Evolutionary conservation across 2,888 invertebrate species (phyloP), one percentile per base, ranked within the genome.

Genomic region (Actias luna): DNA sequence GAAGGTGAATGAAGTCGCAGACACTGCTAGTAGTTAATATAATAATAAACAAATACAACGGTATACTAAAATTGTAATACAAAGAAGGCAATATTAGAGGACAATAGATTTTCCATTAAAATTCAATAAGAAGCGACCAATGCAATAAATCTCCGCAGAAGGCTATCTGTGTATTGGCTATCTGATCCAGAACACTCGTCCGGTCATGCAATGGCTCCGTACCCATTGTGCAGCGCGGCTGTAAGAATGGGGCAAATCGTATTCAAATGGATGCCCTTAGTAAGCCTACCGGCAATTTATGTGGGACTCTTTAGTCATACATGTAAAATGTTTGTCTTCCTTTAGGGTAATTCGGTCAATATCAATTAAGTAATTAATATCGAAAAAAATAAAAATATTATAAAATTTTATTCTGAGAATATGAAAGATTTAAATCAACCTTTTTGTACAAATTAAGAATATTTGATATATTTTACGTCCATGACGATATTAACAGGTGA

Each of bases 71-170:
- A 71, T 75, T 70, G 72, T 76, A 72, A 70, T 65, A 60, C 67
- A 66, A 71, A 74, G 73, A 71, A 75, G 69, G 65, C 68, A 69
- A 68, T 72, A 67, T 60, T 67, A 63, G 66, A 69, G 79, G 81
- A 87, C 87, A 85, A 88, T 87, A 82, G 80, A 78, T 78, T 79
- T 82, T 79, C 82, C 80, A 86, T 91, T 90, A 89, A 89, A 88
- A 90, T 91, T 89, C 88, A 91, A 89, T 89, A 87, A 83, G 83
- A 76, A 77, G 71, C 72, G 73, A 77, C 71, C 71, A 68, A 72
- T 76, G 86, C 83, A 89, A 91, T 92, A 92, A 91, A 91, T 92
- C 89, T 84, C 87, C 85, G 80, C 81, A 89, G 83, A 91, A 91
- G 92, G 92, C 92, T 92, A 92, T 92, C 92, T 83, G 74, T 79